Evolutionary conservation across 1,140 invertebrate genomes (phyloP).

Genomic region (Venustaconcha ellipsiformis): DNA sequence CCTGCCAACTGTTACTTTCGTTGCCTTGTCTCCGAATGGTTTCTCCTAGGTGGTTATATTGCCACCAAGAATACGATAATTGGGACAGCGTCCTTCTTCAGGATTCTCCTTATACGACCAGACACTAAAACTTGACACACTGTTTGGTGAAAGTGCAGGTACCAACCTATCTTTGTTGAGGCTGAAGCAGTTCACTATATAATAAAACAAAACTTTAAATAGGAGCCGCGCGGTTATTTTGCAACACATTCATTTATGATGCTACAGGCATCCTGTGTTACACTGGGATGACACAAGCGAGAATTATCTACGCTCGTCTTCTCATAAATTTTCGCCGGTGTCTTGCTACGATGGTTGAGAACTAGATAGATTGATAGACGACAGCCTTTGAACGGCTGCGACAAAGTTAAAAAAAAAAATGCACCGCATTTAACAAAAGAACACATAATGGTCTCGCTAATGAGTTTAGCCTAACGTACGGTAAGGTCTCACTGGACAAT

Average conservation of each 20-base stretch:
- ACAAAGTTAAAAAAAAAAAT: too few relatives aligned
- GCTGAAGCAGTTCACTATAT: not conserved
- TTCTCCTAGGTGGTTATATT: conserved; percentile 1
- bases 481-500: too few relatives aligned
- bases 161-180: conserved; percentile 4
- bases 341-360: too few relatives aligned
- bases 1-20: not conserved
- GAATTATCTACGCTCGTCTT: too few relatives aligned
- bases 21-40: conserved; percentile 4
- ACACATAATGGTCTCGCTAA: too few relatives aligned
- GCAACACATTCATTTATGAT: conserved; percentile 2
- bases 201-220: not conserved
- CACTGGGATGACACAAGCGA: not conserved
- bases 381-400: too few relatives aligned
- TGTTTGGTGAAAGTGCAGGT: not conserved
- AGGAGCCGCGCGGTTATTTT: not conserved
- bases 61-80: not conserved
- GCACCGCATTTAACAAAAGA: too few relatives aligned
- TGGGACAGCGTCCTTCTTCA: conserved; percentile 2
- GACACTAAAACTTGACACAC: not conserved
- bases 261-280: not conserved
- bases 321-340: too few relatives aligned
- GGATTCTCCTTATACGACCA: not conserved
- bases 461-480: too few relatives aligned
- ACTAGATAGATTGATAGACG: too few relatives aligned